phyloP scores from a whole-genome alignment of 2,888 invertebrate species.

The Epirrhoe alternata region DNA sequence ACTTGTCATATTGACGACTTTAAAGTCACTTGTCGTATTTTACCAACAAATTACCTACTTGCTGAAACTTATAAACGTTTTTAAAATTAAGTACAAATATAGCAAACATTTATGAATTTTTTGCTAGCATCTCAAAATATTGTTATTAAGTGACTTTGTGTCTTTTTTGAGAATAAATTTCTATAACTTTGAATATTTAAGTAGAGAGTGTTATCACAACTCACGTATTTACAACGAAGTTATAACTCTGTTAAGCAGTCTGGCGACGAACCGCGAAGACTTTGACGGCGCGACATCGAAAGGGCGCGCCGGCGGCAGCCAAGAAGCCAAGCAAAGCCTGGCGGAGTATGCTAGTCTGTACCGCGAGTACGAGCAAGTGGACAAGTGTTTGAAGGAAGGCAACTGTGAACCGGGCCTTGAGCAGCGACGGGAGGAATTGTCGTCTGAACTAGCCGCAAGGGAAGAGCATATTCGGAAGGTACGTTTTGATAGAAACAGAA shows the following conservation, averaged over 20 bases:
- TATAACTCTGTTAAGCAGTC: conserved; percentile 61
- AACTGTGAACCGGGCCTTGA: conserved; percentile 59
- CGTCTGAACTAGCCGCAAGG: conserved; percentile 59
- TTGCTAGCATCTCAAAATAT: background rate
- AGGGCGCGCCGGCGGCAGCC: conserved; percentile 53
- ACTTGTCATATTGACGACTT: background rate
- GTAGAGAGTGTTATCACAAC: background rate
- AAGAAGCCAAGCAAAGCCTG: conserved; percentile 67
- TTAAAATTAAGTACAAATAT: too few species aligned
- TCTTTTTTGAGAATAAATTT: too few species aligned
- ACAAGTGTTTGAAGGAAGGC: conserved; percentile 57
- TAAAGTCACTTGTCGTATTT: background rate
- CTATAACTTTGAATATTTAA: too few species aligned
- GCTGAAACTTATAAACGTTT: too few species aligned
- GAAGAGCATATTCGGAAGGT: conserved; percentile 71
- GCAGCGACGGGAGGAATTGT: conserved; percentile 60
- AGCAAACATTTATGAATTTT: too few species aligned
- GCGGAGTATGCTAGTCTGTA: conserved; percentile 70
- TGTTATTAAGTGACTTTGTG: too few species aligned
- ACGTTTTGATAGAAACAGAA: conserved; percentile 10
- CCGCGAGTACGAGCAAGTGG: conserved; percentile 67
- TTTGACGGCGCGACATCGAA: conserved; percentile 69
- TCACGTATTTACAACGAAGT: conserved; percentile 20
- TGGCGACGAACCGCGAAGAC: conserved; percentile 64
- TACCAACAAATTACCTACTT: too few species aligned